Evolutionary conservation across 2,797 vertebrate species (phyloP), one percentile per base, ranked within the genome.

Genomic region (Babyrousa celebensis): DNA sequence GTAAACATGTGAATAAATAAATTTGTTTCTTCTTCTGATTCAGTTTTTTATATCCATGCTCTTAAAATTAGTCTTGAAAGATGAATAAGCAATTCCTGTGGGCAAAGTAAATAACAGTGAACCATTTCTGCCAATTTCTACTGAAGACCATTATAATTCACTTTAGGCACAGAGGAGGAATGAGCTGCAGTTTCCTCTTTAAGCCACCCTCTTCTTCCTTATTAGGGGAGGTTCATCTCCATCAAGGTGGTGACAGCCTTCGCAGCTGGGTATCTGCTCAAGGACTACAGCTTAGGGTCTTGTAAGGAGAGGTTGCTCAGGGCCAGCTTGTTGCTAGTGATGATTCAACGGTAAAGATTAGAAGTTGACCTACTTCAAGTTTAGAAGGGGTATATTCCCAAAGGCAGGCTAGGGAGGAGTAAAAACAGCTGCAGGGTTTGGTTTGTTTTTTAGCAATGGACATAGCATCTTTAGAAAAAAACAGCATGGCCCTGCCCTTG

Each of bases 51-150:
- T 12, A 91, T 20, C 54, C 17, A 29, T 82, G 80, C 63, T 95
- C 96, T 96, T 85, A 88, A 95, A 95, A 67, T 95, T 84, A 94
- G 83, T 36, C 95, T 70, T 72, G 56, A 93, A 89, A 75, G 32
- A 75, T 40, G 43, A 94, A 70, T n/a, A 70, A 67, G 54, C 52
- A 58, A 1, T 84, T 89, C 62, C 84, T 89, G 1, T 36, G 78
- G 32, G 48, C 87, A 80, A 80, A 92, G 40, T 63, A 79, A 87
- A 11, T 32, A 85, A 71, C 18, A 43, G 15, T 36, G 74, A 94
- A 60, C 8, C 29, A 36, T 32, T 52, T 85, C 86, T 89, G 56
- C 72, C 72, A 36, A 0, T 93, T 82, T 93, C 83, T 91, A 1
- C 17, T 85, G 74, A 85, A 78, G 58, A 71, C 62, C 14, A 16